Conservation (phyloP, 2,888 invertebrate genomes). For the Acutogordius australiensis region DNA sequence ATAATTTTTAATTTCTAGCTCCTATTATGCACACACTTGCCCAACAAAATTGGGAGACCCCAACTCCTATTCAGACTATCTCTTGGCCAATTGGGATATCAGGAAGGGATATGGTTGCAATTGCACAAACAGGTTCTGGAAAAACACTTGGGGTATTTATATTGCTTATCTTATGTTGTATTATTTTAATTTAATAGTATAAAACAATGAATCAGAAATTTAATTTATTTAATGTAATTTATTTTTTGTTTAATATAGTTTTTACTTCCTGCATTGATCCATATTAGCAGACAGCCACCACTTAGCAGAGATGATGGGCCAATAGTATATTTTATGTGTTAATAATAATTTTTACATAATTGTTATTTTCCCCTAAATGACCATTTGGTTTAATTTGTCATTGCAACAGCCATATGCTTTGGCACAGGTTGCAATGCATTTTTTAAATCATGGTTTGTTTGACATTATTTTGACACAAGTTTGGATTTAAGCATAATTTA, state of each 20-base stretch:
- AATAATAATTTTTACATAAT: too few species aligned
- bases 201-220: too few species aligned
- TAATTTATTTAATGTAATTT: conserved; percentile 22
- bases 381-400: too few species aligned
- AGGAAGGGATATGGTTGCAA: conserved; percentile 70
- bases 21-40: conserved; percentile 20
- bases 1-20: conserved; percentile 18
- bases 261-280: conserved; percentile 53
- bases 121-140: conserved; percentile 72
- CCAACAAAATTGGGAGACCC: conserved; percentile 27
- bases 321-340: conserved; percentile 31
- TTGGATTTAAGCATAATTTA: too few species aligned
- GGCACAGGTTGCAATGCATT: too few species aligned
- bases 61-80: conserved; percentile 38
- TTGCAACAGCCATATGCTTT: too few species aligned
- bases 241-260: conserved; percentile 28
- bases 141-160: conserved; percentile 43
- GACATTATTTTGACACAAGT: too few species aligned
- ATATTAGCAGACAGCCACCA: conserved; percentile 62
- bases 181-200: too few species aligned
- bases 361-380: too few species aligned
- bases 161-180: too few species aligned
- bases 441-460: too few species aligned
- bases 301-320: conserved; percentile 65
- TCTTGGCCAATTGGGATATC: conserved; percentile 47